Conservation (phyloP, 1,140 invertebrate genomes). For the Cyrtorhinus lividipennis region DNA sequence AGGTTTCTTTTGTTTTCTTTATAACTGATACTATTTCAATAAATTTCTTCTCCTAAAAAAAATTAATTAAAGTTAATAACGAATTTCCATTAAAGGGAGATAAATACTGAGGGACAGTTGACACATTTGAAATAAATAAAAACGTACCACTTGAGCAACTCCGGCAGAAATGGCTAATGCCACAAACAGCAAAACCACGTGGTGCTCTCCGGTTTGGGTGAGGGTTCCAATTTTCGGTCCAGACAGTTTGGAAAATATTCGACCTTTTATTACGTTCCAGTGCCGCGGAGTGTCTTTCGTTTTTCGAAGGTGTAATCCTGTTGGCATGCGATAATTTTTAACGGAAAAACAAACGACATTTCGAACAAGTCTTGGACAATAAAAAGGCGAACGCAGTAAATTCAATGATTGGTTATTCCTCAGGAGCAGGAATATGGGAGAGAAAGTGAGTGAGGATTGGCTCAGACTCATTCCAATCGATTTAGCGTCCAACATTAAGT, state of each 20-base stretch:
- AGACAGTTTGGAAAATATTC: conserved; percentile 35
- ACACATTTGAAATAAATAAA: too few species aligned
- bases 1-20: conserved; percentile 25
- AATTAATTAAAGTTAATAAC: conserved; percentile 18
- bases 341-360: too few species aligned
- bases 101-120: too few species aligned
- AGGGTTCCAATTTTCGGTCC: conserved; percentile 32
- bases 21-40: conserved; percentile 24
- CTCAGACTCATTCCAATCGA: too few species aligned
- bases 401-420: too few species aligned
- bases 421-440: too few species aligned
- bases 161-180: conserved; percentile 34
- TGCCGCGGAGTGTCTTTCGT: conserved; percentile 29
- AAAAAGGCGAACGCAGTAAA: too few species aligned
- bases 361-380: too few species aligned
- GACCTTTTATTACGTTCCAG: conserved; percentile 36
- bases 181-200: conserved; percentile 34
- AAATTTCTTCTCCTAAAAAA: conserved; percentile 30
- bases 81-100: too few species aligned
- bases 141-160: conserved; percentile 32
- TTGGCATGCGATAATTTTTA: too few species aligned
- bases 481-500: too few species aligned
- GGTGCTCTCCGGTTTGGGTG: conserved; percentile 31
- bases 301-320: conserved; percentile 31
- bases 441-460: too few species aligned